phyloP scores from a whole-genome alignment of 1,140 invertebrate species.

The Drosophila kohkoa region DNA sequence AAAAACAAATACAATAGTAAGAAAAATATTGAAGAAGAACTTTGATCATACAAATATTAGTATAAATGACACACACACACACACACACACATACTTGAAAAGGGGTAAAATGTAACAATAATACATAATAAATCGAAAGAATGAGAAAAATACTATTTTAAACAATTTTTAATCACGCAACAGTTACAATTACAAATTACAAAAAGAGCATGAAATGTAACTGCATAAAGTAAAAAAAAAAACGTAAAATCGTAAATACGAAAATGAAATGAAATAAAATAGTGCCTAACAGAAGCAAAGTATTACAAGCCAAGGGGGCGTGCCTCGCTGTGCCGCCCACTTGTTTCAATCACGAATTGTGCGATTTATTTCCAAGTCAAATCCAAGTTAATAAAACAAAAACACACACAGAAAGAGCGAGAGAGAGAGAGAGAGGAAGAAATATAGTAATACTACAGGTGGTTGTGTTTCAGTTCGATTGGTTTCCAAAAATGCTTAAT shows the following conservation, averaged over 20 bases:
- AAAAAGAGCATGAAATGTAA: constrained; percentile 4
- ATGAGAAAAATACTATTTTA: constrained; percentile 41
- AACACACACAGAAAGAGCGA: constrained; percentile 4
- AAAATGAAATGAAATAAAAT: constrained; percentile 35
- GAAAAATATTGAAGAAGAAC: constrained; percentile 35
- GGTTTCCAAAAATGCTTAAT: constrained; percentile 18
- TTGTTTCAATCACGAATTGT: constrained; percentile 22
- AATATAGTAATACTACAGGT: background rate
- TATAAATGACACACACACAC: constrained; percentile 36
- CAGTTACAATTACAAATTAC: constrained; percentile 28
- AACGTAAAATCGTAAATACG: background rate
- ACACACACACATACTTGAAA: constrained; percentile 28
- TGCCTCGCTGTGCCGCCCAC: constrained; percentile 1
- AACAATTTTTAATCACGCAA: constrained; percentile 39
- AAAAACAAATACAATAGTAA: constrained; percentile 48
- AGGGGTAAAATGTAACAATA: constrained; percentile 44
- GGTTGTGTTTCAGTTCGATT: constrained; percentile 6
- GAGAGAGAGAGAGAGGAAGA: too few relatives aligned
- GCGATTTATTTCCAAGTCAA: constrained; percentile 26
- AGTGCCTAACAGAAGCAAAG: constrained; percentile 77
- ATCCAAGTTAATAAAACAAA: background rate
- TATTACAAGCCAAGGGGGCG: constrained; percentile 42
- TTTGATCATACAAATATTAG: constrained; percentile 33
- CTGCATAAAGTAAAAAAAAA: constrained; percentile 12
- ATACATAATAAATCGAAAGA: constrained; percentile 39